phyloP scores from a whole-genome alignment of 2,113 vertebrate genomes.

The Capreolus pygargus region DNA sequence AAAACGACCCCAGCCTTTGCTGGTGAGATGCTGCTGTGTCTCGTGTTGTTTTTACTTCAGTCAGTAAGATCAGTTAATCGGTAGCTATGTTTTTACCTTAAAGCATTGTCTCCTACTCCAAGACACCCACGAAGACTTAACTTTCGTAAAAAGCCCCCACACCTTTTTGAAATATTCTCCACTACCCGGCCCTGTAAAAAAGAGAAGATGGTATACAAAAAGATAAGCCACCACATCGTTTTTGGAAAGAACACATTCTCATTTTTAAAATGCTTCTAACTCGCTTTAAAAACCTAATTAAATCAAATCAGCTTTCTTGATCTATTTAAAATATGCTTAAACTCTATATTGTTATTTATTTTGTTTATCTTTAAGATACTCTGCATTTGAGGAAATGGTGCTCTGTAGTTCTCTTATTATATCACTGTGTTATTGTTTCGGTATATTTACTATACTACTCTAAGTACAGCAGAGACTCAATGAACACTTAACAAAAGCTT shows the following conservation, averaged over 20 bases:
- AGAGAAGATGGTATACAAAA: conserved; percentile 29
- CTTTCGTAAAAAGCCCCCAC: conserved; percentile 97
- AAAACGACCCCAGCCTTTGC: conserved; percentile 16
- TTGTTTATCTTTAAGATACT: background rate
- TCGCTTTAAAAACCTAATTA: conserved; percentile 8
- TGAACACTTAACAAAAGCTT: background rate
- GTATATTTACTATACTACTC: background rate
- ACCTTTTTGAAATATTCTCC: conserved; percentile 99
- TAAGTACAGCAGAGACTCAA: background rate
- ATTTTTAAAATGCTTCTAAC: background rate
- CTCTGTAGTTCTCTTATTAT: background rate
- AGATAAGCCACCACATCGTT: background rate
- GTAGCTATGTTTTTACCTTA: conserved; percentile 84
- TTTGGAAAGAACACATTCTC: background rate
- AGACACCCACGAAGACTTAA: conserved; percentile 94
- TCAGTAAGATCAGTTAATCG: background rate
- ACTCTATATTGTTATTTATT: background rate
- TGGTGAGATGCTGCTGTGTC: background rate
- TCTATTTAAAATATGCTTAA: background rate
- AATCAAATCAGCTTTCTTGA: background rate
- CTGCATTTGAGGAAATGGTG: background rate
- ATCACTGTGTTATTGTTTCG: background rate
- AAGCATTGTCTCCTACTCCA: conserved; percentile 96
- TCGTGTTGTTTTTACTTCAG: background rate
- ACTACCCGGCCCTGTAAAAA: conserved; percentile 93